phyloP scores from a whole-genome alignment of 37 sponge, comb jelly and placozoan species.

The Lycopodina hypogea region DNA sequence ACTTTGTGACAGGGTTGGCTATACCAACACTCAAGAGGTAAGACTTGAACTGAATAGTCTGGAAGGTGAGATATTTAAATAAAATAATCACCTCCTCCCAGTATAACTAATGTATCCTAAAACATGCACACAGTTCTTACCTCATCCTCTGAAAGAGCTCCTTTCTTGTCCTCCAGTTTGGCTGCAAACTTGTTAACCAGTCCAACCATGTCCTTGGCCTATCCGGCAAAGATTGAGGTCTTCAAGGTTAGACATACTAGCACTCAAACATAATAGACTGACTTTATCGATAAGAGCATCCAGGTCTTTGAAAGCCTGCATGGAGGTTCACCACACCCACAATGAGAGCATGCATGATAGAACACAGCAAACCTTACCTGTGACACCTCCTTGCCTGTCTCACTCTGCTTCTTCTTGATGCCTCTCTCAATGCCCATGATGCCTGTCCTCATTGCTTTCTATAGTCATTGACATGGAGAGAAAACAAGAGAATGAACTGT shows the following conservation, averaged over 20 bases:
- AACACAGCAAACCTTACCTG: conserved; percentile 13
- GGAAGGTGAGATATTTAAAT: not conserved
- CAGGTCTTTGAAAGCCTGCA: conserved; percentile 91
- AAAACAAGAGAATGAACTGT: not conserved
- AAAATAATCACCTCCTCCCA: too few species aligned
- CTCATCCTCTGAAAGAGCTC: conserved; percentile 87
- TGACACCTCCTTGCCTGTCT: conserved; percentile 68
- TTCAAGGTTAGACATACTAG: not conserved
- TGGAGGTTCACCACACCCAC: not conserved
- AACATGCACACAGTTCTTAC: conserved; percentile 18
- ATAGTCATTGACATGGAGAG: not conserved
- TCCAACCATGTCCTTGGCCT: conserved; percentile 92
- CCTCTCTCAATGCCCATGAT: conserved; percentile 90
- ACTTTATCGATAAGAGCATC: conserved; percentile 94
- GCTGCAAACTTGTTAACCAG: conserved; percentile 87
- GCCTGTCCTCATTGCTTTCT: conserved; percentile 54
- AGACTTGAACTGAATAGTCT: conserved; percentile 90
- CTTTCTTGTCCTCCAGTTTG: conserved; percentile 88
- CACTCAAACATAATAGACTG: too few species aligned
- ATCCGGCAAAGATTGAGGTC: too few species aligned
- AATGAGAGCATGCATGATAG: not conserved
- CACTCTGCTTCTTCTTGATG: conserved; percentile 74
- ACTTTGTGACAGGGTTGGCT: conserved; percentile 95
- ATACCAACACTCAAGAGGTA: conserved; percentile 93
- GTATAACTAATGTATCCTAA: not conserved